phyloP scores from a whole-genome alignment of 2,797 vertebrate species.

The Eupleurogrammus muticus region DNA sequence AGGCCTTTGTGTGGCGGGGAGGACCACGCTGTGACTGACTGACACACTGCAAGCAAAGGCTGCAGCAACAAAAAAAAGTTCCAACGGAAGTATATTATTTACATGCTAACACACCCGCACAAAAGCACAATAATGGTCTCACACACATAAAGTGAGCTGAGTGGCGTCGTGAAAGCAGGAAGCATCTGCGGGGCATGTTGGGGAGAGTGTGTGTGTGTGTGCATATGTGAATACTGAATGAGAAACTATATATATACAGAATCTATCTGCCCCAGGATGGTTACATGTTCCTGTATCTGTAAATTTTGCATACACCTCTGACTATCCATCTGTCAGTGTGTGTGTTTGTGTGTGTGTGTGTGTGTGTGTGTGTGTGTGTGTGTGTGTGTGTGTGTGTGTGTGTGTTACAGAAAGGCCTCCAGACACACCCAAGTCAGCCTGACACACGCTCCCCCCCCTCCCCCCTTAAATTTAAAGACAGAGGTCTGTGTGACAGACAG shows the following conservation, averaged over 20 bases:
- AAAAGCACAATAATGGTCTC: conserved; percentile 42
- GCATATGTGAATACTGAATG: not conserved
- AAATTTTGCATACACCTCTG: conserved; percentile 10
- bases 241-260: not conserved
- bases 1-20: conserved; percentile 71
- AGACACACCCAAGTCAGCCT: conserved; percentile 53
- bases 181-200: conserved; percentile 57
- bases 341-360: conserved; percentile 6
- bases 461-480: conserved; percentile 67
- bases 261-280: not conserved
- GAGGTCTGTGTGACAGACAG: conserved; percentile 53
- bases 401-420: conserved; percentile 31
- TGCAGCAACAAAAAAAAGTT: conserved; percentile 24
- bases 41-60: conserved; percentile 59
- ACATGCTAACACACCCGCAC: conserved; percentile 59
- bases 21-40: conserved; percentile 76
- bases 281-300: not conserved
- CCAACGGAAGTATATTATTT: conserved; percentile 67
- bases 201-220: not conserved
- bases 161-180: conserved; percentile 49
- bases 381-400: conserved; percentile 7
- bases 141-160: conserved; percentile 55
- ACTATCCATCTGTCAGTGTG: too few relatives aligned
- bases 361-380: conserved; percentile 16
- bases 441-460: conserved; percentile 34